phyloP scores from a whole-genome alignment of 1,140 invertebrate genomes.

The Bombus confusus region DNA sequence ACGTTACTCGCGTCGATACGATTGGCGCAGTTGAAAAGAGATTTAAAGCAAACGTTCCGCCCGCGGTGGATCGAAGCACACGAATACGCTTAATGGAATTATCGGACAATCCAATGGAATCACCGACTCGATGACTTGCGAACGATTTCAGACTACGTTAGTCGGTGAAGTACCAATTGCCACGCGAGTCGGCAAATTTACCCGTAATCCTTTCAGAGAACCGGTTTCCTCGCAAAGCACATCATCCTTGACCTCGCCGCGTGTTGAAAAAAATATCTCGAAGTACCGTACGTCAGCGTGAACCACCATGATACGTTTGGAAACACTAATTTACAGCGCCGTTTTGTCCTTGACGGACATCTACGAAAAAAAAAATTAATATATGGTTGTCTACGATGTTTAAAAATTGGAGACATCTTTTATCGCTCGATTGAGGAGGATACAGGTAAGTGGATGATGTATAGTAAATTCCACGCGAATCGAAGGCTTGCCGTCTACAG shows the following conservation, averaged over 20 bases:
- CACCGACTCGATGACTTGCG: slow-evolving; percentile 10
- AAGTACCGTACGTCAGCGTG: slow-evolving; percentile 28
- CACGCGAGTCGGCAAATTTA: slow-evolving; percentile 40
- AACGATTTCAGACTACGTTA: background rate
- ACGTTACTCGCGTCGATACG: background rate
- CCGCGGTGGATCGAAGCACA: background rate
- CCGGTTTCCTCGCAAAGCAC: slow-evolving; percentile 32
- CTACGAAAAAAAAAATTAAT: background rate
- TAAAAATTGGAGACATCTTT: background rate
- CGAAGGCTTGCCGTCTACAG: too few relatives aligned
- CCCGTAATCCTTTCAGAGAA: slow-evolving; percentile 29
- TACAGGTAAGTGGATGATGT: background rate
- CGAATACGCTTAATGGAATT: background rate
- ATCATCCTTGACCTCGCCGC: slow-evolving; percentile 47
- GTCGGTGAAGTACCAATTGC: background rate
- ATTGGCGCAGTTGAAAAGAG: background rate
- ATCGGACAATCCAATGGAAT: slow-evolving; percentile 4
- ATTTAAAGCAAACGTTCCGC: background rate
- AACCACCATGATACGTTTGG: slow-evolving; percentile 7
- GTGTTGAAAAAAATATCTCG: background rate
- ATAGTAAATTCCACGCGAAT: background rate
- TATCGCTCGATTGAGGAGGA: background rate
- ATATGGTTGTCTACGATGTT: background rate
- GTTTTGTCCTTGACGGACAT: background rate
- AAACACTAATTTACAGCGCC: slow-evolving; percentile 15